These are phyloP conservation scores for Crocodylus rhombifer DNA, from an alignment of 2,797 vertebrate genomes.

Conservation along the genomic window DNA sequence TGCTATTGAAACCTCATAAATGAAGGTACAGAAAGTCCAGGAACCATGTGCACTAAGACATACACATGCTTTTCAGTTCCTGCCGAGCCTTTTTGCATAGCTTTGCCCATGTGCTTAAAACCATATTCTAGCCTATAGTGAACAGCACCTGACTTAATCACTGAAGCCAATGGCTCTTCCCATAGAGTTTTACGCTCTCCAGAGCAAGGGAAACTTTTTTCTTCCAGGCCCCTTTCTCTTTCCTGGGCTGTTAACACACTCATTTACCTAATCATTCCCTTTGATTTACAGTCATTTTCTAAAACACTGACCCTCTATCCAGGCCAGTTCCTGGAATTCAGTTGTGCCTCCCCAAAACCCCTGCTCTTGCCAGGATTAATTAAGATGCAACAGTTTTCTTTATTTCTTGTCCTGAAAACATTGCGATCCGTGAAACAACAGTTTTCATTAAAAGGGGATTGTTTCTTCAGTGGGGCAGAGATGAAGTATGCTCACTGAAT, in stretches of 20 bases:
- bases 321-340: neutral
- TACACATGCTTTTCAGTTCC: neutral
- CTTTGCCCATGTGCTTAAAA: neutral
- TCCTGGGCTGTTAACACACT: neutral
- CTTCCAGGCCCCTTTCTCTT: neutral
- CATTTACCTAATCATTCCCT: fast-evolving
- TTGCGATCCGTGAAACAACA: neutral
- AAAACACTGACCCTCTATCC: neutral
- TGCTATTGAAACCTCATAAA: neutral
- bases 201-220: neutral
- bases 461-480: neutral
- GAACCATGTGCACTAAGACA: neutral
- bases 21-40: neutral
- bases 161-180: fast-evolving
- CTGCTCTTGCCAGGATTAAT: neutral
- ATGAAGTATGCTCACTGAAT: fast-evolving
- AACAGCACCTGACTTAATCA: neutral
- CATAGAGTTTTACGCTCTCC: fast-evolving
- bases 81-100: neutral
- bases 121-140: neutral
- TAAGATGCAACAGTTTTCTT: neutral
- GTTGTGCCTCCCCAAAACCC: neutral
- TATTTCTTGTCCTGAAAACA: neutral
- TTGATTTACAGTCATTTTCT: neutral
- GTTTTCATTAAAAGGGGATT: neutral